Conservation (phyloP, 2,113 vertebrate genomes). For the Scomber colias region DNA sequence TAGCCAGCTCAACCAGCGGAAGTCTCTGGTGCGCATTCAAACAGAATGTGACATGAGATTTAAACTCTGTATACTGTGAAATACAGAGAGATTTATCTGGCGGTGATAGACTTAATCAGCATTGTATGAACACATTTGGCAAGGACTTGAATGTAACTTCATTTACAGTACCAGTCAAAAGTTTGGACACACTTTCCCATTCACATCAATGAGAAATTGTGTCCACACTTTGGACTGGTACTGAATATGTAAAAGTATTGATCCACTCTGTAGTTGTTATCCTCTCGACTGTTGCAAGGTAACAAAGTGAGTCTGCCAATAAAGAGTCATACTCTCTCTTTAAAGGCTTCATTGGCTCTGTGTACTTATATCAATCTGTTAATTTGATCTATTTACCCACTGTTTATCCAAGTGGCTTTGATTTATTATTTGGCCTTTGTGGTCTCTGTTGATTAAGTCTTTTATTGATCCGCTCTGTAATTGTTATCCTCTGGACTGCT, state of each 20-base stretch:
- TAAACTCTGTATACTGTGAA: too few species aligned
- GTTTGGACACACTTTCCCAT: too few species aligned
- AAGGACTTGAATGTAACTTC: too few species aligned
- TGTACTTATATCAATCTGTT: not conserved
- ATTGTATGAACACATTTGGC: too few species aligned
- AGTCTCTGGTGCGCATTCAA: too few species aligned
- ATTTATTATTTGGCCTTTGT: conserved; percentile 19
- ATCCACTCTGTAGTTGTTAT: conserved; percentile 59
- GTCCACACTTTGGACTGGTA: too few species aligned
- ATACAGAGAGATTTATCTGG: too few species aligned
- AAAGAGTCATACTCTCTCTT: conserved; percentile 35
- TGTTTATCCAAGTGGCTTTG: not conserved
- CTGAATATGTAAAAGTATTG: conserved; percentile 37
- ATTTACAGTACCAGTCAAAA: too few species aligned
- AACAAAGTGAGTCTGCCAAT: conserved; percentile 37
- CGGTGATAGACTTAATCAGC: too few species aligned
- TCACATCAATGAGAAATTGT: too few species aligned
- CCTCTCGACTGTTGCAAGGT: conserved; percentile 38
- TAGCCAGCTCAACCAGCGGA: too few species aligned
- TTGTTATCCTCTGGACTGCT: conserved; percentile 52
- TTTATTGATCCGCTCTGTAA: conserved; percentile 67
- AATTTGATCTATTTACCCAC: conserved; percentile 6
- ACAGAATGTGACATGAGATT: too few species aligned
- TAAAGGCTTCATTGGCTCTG: conserved; percentile 28
- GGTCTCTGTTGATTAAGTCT: conserved; percentile 55